phyloP scores from a whole-genome alignment of 1,140 invertebrate genomes.

The Eumaeus atala region DNA sequence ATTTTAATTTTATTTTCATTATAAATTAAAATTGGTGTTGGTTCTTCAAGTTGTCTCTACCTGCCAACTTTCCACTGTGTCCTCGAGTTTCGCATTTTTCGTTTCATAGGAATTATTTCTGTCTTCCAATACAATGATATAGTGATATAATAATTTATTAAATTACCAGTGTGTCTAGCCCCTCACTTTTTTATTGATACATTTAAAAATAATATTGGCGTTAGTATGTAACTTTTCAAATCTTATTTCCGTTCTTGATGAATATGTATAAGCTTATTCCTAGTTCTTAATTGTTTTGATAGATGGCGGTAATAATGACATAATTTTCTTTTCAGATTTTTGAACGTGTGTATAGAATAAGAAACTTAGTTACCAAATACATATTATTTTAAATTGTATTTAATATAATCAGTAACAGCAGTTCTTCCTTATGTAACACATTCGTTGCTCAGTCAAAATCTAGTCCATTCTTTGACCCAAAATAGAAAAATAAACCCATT shows the following conservation, averaged over 20 bases:
- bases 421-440: neutral
- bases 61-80: too few relatives aligned
- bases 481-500: neutral
- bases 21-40: too few relatives aligned
- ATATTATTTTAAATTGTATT: slow-evolving; percentile 19
- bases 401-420: slow-evolving; percentile 1
- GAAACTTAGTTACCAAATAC: slow-evolving; percentile 17
- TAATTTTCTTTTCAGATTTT: slow-evolving; percentile 16
- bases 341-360: slow-evolving; percentile 10
- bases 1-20: too few relatives aligned
- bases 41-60: too few relatives aligned
- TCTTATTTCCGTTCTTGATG: neutral
- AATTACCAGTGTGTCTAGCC: too few relatives aligned
- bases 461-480: slow-evolving; percentile 9
- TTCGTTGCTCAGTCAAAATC: slow-evolving; percentile 11
- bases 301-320: neutral
- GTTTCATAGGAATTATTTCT: too few relatives aligned
- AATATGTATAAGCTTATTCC: neutral
- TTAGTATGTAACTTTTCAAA: neutral
- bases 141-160: too few relatives aligned
- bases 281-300: slow-evolving; percentile 1
- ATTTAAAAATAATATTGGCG: too few relatives aligned
- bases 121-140: too few relatives aligned
- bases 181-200: too few relatives aligned
- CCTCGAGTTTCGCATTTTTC: too few relatives aligned